Base-by-base conservation (phyloP, 2,113 vertebrate genomes). In the Herpetotheres cachinnans region DNA sequence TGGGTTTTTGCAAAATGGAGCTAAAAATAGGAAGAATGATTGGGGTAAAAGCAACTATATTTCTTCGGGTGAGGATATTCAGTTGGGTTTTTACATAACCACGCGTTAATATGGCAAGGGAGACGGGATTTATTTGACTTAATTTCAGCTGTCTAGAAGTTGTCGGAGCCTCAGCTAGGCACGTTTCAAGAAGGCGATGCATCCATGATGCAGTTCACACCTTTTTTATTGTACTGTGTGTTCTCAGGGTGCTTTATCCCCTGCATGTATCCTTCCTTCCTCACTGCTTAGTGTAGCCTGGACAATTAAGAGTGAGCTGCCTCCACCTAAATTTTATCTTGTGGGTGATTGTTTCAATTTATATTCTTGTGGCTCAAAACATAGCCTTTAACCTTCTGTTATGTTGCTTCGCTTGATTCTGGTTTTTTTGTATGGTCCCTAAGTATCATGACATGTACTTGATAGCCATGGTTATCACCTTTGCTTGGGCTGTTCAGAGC, bases 41-140 rank as follows among this genome's bases (percentile, higher is more conserved):
- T 17, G 58, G 44, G 36, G 10, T 54, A 62, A 62, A 69, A 86
- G 8, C 42, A 62, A 34, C 16, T 22, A 15, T 44, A 6, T 71
- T 79, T 82, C 38, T 54, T 55, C 3, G 10, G 27, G 54, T n/a
- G 62, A 56, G 16, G 42, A 9, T 70, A 26, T 36, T 59, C 5
- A 4, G 10, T 20, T 54, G 13, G 32, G 16, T 66, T 74, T 80
- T 76, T 86, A 29, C 11, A 5, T 47, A 84, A 50, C 54, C 44
- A 9, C 0, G 0, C 6, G 10, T 46, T 63, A 36, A 38, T 22
- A 3, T 20, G 13, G 25, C 11, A 14, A 8, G 50, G 50, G 36
- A 82, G 30, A 47, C 26, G 11, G 55, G 59, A 38, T 56, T 77
- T n/a, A 4, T 40, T 11, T 56, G 61, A 30, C 49, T 42, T 42